Evolutionary conservation across 1,140 invertebrate species (phyloP).

Genomic region (Macrosteles quadrilineatus): DNA sequence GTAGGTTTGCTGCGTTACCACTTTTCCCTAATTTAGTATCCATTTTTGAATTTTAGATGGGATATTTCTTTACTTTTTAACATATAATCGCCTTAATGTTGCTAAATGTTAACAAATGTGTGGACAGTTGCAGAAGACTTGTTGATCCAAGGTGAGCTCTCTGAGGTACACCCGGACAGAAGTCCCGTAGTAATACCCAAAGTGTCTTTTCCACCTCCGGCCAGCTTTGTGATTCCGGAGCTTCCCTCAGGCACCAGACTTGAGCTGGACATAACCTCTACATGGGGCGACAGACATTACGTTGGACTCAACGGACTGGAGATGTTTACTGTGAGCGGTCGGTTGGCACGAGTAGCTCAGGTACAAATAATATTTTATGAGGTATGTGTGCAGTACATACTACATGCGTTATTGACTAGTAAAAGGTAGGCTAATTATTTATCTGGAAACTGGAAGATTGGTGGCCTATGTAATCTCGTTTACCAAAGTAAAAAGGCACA

Average conservation of each 20-base stretch:
- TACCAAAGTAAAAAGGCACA: too few species aligned
- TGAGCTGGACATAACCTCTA: slow-evolving; percentile 68
- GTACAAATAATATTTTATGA: too few species aligned
- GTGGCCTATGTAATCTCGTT: too few species aligned
- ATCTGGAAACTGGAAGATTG: neutral
- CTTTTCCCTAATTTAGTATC: too few species aligned
- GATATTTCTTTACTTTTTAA: too few species aligned
- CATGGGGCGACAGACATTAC: slow-evolving; percentile 83
- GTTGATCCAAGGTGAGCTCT: too few species aligned
- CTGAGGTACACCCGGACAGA: neutral
- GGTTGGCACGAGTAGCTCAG: slow-evolving; percentile 57
- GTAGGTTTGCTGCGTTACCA: too few species aligned
- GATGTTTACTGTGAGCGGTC: slow-evolving; percentile 67
- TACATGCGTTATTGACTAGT: neutral
- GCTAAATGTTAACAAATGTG: too few species aligned
- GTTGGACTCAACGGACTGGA: slow-evolving; percentile 81
- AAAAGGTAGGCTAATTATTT: neutral
- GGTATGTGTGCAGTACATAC: neutral
- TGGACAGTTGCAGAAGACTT: too few species aligned
- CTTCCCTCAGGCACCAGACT: slow-evolving; percentile 67
- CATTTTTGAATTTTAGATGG: too few species aligned
- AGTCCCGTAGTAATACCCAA: neutral
- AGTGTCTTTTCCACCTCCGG: slow-evolving; percentile 3
- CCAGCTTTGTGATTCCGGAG: slow-evolving; percentile 64
- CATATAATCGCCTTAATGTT: too few species aligned